Evolutionary conservation across 2,113 vertebrate species (phyloP).

Genomic region (Marmota flaviventris): DNA sequence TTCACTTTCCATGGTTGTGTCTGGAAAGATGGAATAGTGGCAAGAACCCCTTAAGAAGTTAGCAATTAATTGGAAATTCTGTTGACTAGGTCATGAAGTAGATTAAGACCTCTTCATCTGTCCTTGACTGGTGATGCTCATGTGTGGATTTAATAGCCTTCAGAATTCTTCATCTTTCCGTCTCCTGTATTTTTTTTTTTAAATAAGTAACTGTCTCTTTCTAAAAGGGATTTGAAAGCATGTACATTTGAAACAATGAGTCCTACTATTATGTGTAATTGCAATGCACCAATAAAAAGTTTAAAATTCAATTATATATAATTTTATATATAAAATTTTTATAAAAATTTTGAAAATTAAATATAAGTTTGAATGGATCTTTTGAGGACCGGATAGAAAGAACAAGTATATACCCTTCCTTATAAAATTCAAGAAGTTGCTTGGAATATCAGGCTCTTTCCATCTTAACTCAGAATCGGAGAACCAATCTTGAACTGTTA

Average conservation of each 20-base stretch:
- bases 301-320: too few relatives aligned
- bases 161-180: background rate
- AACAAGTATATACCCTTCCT: background rate
- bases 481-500: background rate
- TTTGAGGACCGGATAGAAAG: background rate
- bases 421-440: background rate
- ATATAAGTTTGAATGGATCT: background rate
- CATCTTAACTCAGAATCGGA: background rate
- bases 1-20: slow-evolving; percentile 20
- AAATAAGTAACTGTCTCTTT: background rate
- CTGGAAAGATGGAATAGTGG: background rate
- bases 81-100: background rate
- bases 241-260: too few relatives aligned
- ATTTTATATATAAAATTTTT: too few relatives aligned
- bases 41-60: background rate
- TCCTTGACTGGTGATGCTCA: background rate
- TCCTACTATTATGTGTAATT: too few relatives aligned
- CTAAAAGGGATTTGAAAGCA: too few relatives aligned
- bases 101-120: background rate
- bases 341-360: too few relatives aligned
- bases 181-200: background rate
- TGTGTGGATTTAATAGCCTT: background rate
- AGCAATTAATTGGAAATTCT: slow-evolving; percentile 37
- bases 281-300: too few relatives aligned
- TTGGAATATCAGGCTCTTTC: background rate